A percentile compares a stretch with the other conserved stretches of the same genome.
These are phyloP conservation scores for Harpalus rubripes DNA, from an alignment of 2,888 invertebrate species.

Conservation along the genomic window DNA sequence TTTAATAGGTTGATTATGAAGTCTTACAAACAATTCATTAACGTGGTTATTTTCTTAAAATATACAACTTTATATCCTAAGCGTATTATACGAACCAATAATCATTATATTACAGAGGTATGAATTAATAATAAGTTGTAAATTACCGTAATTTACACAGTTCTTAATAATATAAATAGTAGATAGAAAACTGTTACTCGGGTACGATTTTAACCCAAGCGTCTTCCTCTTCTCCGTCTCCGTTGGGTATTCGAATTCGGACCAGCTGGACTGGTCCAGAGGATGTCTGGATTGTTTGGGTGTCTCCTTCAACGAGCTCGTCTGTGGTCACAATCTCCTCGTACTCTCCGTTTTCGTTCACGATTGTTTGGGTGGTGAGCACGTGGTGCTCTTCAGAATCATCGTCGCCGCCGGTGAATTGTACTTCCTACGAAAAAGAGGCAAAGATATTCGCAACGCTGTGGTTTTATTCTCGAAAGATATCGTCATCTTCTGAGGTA, in stretches of 20 bases:
- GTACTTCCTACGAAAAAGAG: constrained; percentile 73
- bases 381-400: constrained; percentile 72
- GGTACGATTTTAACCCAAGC: constrained; percentile 77
- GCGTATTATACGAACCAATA: constrained; percentile 29
- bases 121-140: constrained; percentile 31
- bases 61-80: constrained; percentile 19
- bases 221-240: constrained; percentile 76
- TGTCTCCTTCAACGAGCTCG: constrained; percentile 74
- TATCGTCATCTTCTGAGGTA: no score
- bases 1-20: constrained; percentile 16
- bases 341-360: constrained; percentile 68
- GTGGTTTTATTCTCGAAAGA: no score
- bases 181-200: constrained; percentile 69
- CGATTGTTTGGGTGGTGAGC: constrained; percentile 67
- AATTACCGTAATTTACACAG: constrained; percentile 30
- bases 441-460: constrained; percentile 14
- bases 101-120: constrained; percentile 20
- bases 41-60: constrained; percentile 18
- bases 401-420: constrained; percentile 73
- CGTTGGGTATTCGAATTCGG: constrained; percentile 76
- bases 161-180: constrained; percentile 25
- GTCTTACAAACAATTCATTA: constrained; percentile 29
- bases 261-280: constrained; percentile 76
- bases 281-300: constrained; percentile 76
- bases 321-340: constrained; percentile 69